These are phyloP conservation scores for Zygaena filipendulae DNA, from an alignment of 2,888 invertebrate genomes.

Conservation along the genomic window DNA sequence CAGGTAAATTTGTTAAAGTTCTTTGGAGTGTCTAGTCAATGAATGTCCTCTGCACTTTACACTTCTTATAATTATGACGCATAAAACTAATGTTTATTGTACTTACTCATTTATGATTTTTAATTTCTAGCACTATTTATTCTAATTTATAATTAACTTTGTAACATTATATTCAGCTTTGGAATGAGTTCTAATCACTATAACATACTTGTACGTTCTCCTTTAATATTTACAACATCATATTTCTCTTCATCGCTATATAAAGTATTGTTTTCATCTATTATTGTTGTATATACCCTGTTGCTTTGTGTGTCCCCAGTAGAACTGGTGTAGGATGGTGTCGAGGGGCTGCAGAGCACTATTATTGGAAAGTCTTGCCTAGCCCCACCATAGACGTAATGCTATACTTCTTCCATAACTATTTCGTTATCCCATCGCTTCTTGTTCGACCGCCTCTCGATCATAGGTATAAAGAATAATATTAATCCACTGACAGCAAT, in stretches of 20 bases:
- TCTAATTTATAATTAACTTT: too few relatives aligned
- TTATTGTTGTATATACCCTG: slow-evolving; percentile 57
- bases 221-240: slow-evolving; percentile 35
- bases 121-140: too few relatives aligned
- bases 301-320: slow-evolving; percentile 43
- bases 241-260: slow-evolving; percentile 34
- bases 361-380: slow-evolving; percentile 36
- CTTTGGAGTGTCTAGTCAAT: too few relatives aligned
- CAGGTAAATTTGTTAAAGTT: too few relatives aligned
- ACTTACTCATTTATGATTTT: too few relatives aligned
- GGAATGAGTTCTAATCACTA: slow-evolving; percentile 58
- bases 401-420: slow-evolving; percentile 52
- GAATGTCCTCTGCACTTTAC: too few relatives aligned
- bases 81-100: too few relatives aligned
- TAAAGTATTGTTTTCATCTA: slow-evolving; percentile 38
- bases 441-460: slow-evolving; percentile 61
- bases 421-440: slow-evolving; percentile 33
- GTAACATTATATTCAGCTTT: too few relatives aligned
- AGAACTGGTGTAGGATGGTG: slow-evolving; percentile 38
- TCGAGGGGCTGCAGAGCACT: slow-evolving; percentile 56
- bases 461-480: slow-evolving; percentile 82
- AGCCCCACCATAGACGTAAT: slow-evolving; percentile 27
- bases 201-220: slow-evolving; percentile 24
- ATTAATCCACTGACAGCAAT: slow-evolving; percentile 90
- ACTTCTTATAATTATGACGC: too few relatives aligned